phyloP scores from a whole-genome alignment of 37 sponge, comb jelly and placozoan species.

The Crambe crambe region DNA sequence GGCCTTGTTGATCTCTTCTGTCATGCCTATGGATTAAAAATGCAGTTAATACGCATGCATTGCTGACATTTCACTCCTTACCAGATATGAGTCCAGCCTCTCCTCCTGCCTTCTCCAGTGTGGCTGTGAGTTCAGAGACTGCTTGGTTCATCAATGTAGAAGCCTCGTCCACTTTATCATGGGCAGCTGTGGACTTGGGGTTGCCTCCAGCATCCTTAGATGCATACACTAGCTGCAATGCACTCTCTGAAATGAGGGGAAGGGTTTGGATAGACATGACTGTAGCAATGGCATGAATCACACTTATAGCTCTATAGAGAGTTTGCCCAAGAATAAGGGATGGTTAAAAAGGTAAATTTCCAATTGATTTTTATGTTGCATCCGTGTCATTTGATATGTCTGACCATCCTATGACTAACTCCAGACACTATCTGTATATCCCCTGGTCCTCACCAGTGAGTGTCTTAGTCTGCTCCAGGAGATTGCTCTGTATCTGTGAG shows the following conservation, averaged over 20 bases:
- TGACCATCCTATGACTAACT: no score
- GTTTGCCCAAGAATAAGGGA: no score
- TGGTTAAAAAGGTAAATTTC: neutral
- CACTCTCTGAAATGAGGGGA: constrained; percentile 18
- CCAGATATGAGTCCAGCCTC: constrained; percentile 66
- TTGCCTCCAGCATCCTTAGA: constrained; percentile 90
- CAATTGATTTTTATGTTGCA: neutral
- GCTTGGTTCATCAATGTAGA: constrained; percentile 63
- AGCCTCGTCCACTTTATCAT: constrained; percentile 70
- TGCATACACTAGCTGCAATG: constrained; percentile 73
- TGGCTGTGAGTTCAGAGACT: constrained; percentile 61
- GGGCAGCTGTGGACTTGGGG: constrained; percentile 53
- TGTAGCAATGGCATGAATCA: neutral
- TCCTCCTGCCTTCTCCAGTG: constrained; percentile 78
- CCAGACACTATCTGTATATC: no score
- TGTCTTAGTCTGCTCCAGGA: constrained; percentile 87
- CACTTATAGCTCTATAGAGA: neutral
- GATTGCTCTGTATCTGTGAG: constrained; percentile 59
- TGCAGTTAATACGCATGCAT: neutral
- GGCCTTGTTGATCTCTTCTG: constrained; percentile 70
- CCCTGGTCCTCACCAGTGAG: constrained; percentile 65
- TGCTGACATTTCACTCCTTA: neutral
- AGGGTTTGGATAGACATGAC: neutral
- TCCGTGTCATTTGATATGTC: no score
- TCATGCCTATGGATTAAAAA: constrained; percentile 58